A percentile compares a stretch with the other conserved stretches of the same genome.
These are phyloP conservation scores for Podilymbus podiceps DNA, from an alignment of 2,113 vertebrate species.

Conservation along the genomic window DNA sequence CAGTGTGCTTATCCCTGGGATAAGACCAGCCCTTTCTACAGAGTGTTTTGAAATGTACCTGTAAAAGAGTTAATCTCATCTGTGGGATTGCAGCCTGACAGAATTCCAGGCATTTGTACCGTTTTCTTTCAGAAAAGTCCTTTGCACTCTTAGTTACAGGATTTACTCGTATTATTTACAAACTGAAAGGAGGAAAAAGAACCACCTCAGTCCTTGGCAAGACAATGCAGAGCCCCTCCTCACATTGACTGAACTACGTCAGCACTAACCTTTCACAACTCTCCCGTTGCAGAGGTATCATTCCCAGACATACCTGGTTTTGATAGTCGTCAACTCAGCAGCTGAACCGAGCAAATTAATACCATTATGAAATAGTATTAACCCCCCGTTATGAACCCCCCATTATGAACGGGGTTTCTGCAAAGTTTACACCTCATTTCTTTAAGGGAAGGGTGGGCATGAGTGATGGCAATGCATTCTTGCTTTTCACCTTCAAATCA, in stretches of 20 bases:
- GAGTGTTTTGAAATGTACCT: not conserved
- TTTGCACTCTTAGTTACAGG: not conserved
- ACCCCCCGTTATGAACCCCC: no score
- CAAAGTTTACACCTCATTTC: not conserved
- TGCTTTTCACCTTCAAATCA: not conserved
- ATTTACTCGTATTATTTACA: not conserved
- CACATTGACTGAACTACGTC: not conserved
- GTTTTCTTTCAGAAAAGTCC: not conserved
- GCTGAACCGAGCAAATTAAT: not conserved
- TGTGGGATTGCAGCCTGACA: not conserved
- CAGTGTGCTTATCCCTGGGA: not conserved
- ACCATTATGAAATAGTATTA: not conserved
- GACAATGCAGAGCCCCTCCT: not conserved
- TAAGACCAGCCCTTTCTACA: not conserved
- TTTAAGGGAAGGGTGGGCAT: not conserved
- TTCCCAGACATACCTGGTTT: not conserved
- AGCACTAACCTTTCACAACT: not conserved
- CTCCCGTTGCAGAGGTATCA: not conserved
- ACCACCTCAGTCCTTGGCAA: not conserved
- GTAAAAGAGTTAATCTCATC: not conserved
- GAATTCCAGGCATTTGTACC: not conserved
- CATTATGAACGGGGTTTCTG: not conserved
- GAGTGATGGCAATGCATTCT: not conserved
- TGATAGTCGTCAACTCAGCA: not conserved
- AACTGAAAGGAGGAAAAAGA: not conserved